A percentile compares a stretch with the other conserved stretches of the same genome.
Conservation (phyloP, 2,797 vertebrate species). For the Gila robusta region DNA sequence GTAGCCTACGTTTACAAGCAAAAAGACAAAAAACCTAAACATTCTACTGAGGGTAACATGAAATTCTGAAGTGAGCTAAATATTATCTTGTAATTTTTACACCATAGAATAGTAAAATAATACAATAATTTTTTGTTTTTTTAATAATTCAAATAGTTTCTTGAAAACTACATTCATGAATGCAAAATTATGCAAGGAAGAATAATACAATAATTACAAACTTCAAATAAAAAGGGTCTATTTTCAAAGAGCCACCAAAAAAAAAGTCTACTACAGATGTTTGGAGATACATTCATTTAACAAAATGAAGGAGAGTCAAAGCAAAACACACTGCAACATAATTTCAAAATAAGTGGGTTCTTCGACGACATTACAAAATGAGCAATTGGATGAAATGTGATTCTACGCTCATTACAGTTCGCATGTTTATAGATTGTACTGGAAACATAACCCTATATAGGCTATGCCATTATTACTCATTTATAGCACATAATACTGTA, state of each 20-base stretch:
- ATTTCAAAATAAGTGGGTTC: background rate
- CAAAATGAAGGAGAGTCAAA: background rate
- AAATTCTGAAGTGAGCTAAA: background rate
- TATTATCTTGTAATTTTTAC: background rate
- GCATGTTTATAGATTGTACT: background rate
- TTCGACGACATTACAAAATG: background rate
- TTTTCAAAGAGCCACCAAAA: slow-evolving; percentile 1
- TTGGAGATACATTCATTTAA: background rate
- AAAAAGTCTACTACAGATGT: background rate
- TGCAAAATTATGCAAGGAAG: background rate
- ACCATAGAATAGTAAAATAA: background rate
- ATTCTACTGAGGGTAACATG: background rate
- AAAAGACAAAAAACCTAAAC: background rate
- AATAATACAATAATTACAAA: background rate
- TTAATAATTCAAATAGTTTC: background rate
- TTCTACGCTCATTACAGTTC: background rate
- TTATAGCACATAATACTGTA: background rate
- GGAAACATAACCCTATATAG: background rate
- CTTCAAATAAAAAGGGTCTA: background rate
- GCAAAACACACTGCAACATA: background rate
- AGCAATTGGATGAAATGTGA: background rate
- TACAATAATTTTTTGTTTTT: background rate
- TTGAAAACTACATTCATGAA: background rate
- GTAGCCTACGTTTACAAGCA: background rate
- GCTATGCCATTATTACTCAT: background rate